Evolutionary conservation across 2,888 invertebrate species (phyloP).

Genomic region (Cephalotes varians): DNA sequence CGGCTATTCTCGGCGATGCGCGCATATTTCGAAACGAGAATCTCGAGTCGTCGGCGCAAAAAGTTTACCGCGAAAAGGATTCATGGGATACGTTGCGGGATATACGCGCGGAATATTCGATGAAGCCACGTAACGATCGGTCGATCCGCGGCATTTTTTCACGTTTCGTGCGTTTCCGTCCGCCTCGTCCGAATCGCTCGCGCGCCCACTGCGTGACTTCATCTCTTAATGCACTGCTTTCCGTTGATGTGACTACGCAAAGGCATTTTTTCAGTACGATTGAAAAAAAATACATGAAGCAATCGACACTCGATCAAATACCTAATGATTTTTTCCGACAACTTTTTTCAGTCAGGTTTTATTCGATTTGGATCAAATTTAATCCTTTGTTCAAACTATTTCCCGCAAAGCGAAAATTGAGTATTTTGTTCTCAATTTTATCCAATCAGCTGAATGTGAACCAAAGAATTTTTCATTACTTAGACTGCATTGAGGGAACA

Average conservation of each 20-base stretch:
- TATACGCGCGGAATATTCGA: slow-evolving; percentile 18
- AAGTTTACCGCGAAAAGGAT: slow-evolving; percentile 2
- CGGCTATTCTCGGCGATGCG: slow-evolving; percentile 45
- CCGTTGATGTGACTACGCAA: not conserved
- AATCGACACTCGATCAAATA: not conserved
- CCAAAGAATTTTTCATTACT: not conserved
- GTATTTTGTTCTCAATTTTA: not conserved
- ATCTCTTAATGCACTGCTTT: slow-evolving; percentile 35
- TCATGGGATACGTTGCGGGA: not conserved
- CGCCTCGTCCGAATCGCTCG: not conserved
- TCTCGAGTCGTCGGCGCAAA: not conserved
- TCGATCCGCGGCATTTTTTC: slow-evolving; percentile 11
- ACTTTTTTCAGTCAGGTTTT: too few species aligned
- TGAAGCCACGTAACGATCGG: not conserved
- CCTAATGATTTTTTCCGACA: not conserved
- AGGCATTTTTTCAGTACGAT: not conserved
- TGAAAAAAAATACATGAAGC: not conserved
- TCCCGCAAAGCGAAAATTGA: not conserved
- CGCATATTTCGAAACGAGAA: slow-evolving; percentile 31
- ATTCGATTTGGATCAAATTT: not conserved
- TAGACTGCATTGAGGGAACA: too few species aligned
- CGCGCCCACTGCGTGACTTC: slow-evolving; percentile 11
- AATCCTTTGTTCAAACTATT: not conserved
- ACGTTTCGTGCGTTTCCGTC: slow-evolving; percentile 22
- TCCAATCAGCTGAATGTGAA: not conserved